Evolutionary conservation across 2,113 vertebrate species (phyloP), one percentile per base, ranked within the genome.

Genomic region (Elaphurus davidianus): DNA sequence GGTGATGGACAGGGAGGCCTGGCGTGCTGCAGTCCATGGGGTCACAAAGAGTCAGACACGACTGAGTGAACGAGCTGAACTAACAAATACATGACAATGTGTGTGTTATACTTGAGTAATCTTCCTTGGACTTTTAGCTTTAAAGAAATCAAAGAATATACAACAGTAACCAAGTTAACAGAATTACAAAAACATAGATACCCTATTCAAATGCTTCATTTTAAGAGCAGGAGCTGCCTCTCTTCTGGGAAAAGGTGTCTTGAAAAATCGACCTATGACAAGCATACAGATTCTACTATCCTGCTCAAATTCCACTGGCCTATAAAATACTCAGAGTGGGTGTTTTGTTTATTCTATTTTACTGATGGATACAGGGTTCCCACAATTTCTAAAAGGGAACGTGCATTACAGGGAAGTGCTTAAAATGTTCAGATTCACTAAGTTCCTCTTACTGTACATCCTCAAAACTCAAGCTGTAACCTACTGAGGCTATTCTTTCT

Each of bases 191-290:
- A 30, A 54, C 23, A 96, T 59, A 57, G 84, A 86, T 81, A 52
- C 17, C 17, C 30, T 54, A 82, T 54, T n/a, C 79, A 82, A 54
- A 94, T 30, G 47, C 14, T 87, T 93, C n/a, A 36, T 47, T 54
- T 55, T 85, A 92, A 94, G 19, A 81, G 12, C 36, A 88, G 14
- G 17, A 89, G 36, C 8, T 57, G 14, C 33, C 52, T 76, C 95
- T 86, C 57, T 82, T 87, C 43, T 28, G 47, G n/a, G 12, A 92
- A 94, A 84, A 59, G 67, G 13, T 55, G 12, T 40, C 57, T 27
- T 91, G 17, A 96, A 97, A 96, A 91, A 54, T 62, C 21, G 50
- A 93, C 57, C 30, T 55, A 40, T 84, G n/a, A 91, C 59, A 95
- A 85, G 9, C 27, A 54, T 78, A 93, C 19, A 62, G 27, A 83